Conservation (phyloP, 2,797 vertebrate genomes). For the Centropyge bicolor region DNA sequence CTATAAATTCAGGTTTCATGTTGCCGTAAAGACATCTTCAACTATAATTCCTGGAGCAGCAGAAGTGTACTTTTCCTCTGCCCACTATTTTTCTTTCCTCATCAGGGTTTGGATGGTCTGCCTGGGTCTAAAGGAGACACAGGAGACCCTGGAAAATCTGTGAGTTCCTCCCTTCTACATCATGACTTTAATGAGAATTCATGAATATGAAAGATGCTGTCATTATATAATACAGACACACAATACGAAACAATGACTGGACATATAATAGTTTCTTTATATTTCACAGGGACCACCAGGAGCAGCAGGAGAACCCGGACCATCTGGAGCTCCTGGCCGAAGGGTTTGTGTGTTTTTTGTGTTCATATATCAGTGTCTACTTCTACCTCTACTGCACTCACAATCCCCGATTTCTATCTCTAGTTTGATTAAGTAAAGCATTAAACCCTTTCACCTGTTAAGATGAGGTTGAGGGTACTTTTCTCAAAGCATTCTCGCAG, state of each 20-base stretch:
- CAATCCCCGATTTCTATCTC: not conserved
- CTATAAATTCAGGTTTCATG: not conserved
- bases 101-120: slow-evolving; percentile 93
- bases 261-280: slow-evolving; percentile 3
- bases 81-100: slow-evolving; percentile 18
- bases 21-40: not conserved
- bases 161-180: slow-evolving; percentile 75
- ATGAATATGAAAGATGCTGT: not conserved
- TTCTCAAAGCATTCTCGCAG: slow-evolving; percentile 12
- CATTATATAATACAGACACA: not conserved
- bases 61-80: not conserved
- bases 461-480: not conserved
- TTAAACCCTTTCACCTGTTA: not conserved
- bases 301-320: slow-evolving; percentile 89
- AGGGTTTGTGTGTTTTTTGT: slow-evolving; percentile 84
- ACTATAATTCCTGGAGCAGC: not conserved
- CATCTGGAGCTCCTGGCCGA: slow-evolving; percentile 89
- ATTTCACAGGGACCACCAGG: slow-evolving; percentile 87
- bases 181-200: not conserved
- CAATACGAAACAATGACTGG: not conserved
- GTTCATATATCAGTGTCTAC: slow-evolving; percentile 12
- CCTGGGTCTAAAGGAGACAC: slow-evolving; percentile 94
- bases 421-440: not conserved
- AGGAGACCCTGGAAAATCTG: slow-evolving; percentile 93
- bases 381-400: not conserved